Base-by-base conservation (phyloP, 2,888 invertebrate species). In the Nudaria mundana region DNA sequence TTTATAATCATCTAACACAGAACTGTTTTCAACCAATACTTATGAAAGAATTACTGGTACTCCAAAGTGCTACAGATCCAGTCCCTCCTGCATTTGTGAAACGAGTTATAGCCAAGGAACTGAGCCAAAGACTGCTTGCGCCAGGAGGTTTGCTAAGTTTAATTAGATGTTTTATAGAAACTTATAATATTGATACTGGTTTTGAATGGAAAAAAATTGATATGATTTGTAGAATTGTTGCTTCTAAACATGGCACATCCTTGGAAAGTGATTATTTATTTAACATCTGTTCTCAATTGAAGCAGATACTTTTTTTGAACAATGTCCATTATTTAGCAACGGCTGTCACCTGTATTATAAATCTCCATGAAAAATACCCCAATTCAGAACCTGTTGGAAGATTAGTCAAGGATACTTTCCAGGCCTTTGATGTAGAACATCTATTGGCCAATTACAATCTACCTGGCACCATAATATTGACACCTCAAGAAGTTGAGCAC, bases 161-260 rank as follows among this genome's bases (percentile, higher is more conserved):
- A 8, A 90, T 93, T 22, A 74, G 89, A 58, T 93, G 93, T 29
- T 91, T 95, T 61, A 89, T 94, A 52, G 92, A 92, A 52, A 83
- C 76, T 44, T 84, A 90, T 54, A 62, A 71, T 23, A 71, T 87
- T 38, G 91, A 93, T 55, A 81, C 84, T 11, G 91, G 92, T 0
- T 79, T 81, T 55, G 91, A 92, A 56, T 94, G 94, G 94, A 88
- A 90, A 59, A 92, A 91, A 69, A 86, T 93, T 56, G 92, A 94
- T 40, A 86, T 92, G 56, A 89, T 94, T 42, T 91, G 92, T 32
- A 91, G 91, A 76, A 84, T 95, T 40, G 86, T 94, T 40, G 76
- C 91, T 39, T 84, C 86, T 18, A 89, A 85, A 52, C 90, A 91
- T 54, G 90, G 90, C 30, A 78, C 58, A 36, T 48, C 54, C 20